Evolutionary conservation across 2,888 invertebrate species (phyloP).

Genomic region (Hyposoter didymator): DNA sequence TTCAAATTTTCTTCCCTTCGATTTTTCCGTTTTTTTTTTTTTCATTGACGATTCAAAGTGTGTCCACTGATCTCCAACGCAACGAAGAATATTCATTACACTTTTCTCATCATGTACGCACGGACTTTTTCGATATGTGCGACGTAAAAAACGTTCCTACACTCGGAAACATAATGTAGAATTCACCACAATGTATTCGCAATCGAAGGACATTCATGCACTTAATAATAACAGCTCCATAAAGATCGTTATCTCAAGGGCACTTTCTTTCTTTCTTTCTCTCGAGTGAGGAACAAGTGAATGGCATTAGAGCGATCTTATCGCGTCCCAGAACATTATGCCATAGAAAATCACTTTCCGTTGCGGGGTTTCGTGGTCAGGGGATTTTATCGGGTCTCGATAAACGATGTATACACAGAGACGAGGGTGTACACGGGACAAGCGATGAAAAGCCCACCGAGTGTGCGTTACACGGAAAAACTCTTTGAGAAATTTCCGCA

Average conservation of each 20-base stretch:
- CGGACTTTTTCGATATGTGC: not conserved
- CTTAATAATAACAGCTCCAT: slow-evolving; percentile 6
- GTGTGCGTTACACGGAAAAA: slow-evolving; percentile 75
- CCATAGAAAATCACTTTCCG: slow-evolving; percentile 82
- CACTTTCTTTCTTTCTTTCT: not conserved
- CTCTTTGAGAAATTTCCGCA: slow-evolving; percentile 71
- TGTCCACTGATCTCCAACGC: not conserved
- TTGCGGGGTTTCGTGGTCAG: slow-evolving; percentile 60
- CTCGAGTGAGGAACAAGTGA: slow-evolving; percentile 79
- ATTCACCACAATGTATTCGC: slow-evolving; percentile 12
- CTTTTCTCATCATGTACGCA: not conserved
- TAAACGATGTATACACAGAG: slow-evolving; percentile 21
- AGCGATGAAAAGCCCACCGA: slow-evolving; percentile 64
- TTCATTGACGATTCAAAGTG: not conserved
- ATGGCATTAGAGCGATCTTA: slow-evolving; percentile 81
- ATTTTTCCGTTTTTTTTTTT: not conserved
- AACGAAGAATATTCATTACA: not conserved
- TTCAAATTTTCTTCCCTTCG: not conserved
- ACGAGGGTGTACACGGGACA: slow-evolving; percentile 3
- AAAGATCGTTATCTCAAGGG: not conserved
- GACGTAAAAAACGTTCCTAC: not conserved
- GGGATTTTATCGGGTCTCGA: slow-evolving; percentile 69
- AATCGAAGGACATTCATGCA: slow-evolving; percentile 23
- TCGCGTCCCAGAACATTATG: slow-evolving; percentile 72
- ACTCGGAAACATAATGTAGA: not conserved